A percentile compares a stretch with the other conserved stretches of the same genome.
Conservation (phyloP, 2,888 invertebrate genomes). For the Drosophila colorata region DNA sequence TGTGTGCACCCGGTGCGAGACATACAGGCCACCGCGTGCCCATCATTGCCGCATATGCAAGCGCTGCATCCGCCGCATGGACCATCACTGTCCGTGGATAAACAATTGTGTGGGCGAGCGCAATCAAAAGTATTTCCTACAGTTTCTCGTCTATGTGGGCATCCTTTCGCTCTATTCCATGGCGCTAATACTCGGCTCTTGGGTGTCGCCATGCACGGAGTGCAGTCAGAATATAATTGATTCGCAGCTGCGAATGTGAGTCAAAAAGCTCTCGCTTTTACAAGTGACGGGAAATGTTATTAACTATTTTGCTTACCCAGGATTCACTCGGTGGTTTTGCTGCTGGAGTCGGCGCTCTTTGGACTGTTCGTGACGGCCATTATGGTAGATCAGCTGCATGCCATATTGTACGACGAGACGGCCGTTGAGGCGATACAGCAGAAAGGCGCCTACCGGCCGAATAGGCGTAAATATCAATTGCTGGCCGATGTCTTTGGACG, state of each 20-base stretch:
- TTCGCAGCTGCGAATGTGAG: slow-evolving; percentile 91
- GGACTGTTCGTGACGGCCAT: slow-evolving; percentile 95
- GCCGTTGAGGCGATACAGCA: slow-evolving; percentile 92
- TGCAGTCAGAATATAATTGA: slow-evolving; percentile 88
- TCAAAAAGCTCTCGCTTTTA: slow-evolving; percentile 46
- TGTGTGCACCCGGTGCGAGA: slow-evolving; percentile 90
- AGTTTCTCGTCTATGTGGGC: slow-evolving; percentile 93
- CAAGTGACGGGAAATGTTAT: background rate
- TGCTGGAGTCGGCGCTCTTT: slow-evolving; percentile 93
- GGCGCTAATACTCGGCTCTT: slow-evolving; percentile 89
- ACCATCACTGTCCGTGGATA: slow-evolving; percentile 94
- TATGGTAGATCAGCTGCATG: slow-evolving; percentile 93
- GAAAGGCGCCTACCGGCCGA: slow-evolving; percentile 88
- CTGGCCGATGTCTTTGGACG: slow-evolving; percentile 92
- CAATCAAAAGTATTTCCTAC: slow-evolving; percentile 96
- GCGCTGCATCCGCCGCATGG: slow-evolving; percentile 88
- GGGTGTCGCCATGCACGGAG: slow-evolving; percentile 89
- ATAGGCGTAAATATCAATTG: slow-evolving; percentile 88
- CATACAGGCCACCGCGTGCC: slow-evolving; percentile 92
- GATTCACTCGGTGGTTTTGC: slow-evolving; percentile 92
- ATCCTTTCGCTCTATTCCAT: slow-evolving; percentile 89
- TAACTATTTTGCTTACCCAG: slow-evolving; percentile 84
- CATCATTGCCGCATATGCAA: slow-evolving; percentile 96
- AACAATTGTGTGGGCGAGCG: slow-evolving; percentile 97
- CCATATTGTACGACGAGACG: slow-evolving; percentile 93